phyloP scores from a whole-genome alignment of 30 jellyfish, hydroid and myxozoan species.

The Morbakka virulenta region DNA sequence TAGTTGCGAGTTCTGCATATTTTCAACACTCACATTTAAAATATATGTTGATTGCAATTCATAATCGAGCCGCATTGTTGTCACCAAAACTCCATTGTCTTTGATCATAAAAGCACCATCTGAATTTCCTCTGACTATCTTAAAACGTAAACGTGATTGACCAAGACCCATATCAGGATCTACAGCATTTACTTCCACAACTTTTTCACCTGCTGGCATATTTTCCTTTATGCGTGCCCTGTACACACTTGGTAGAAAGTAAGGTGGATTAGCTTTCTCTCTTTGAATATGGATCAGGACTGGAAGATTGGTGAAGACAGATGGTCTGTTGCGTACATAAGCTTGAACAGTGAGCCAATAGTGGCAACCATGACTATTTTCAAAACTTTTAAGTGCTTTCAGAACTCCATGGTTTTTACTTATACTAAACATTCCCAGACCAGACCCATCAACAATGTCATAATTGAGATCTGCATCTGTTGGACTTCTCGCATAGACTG shows the following conservation, averaged over 20 bases:
- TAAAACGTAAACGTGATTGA: conserved; percentile 6
- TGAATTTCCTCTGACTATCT: conserved; percentile 54
- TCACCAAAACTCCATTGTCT: conserved; percentile 15
- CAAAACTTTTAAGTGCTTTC: not conserved
- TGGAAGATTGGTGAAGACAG: conserved; percentile 70
- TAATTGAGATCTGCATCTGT: conserved; percentile 51
- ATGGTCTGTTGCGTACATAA: conserved; percentile 54
- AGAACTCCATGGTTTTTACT: not conserved
- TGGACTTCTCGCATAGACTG: conserved; percentile 33
- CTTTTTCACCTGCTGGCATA: conserved; percentile 29
- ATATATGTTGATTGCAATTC: conserved; percentile 19
- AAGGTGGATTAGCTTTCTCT: conserved; percentile 24
- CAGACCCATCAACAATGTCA: conserved; percentile 90
- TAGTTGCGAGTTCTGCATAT: conserved; percentile 4
- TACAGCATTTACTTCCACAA: conserved; percentile 43
- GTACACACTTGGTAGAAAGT: conserved; percentile 63
- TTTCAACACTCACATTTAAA: conserved; percentile 49
- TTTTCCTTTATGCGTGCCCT: conserved; percentile 53
- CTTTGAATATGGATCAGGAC: conserved; percentile 27
- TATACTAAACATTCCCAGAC: conserved; percentile 63
- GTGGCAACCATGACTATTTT: not conserved
- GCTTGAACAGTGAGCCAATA: conserved; percentile 97
- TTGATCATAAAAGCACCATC: conserved; percentile 47
- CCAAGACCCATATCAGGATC: conserved; percentile 36
- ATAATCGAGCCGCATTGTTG: conserved; percentile 35